These are phyloP conservation scores for Phenacoccus solenopsis DNA, from an alignment of 1,140 invertebrate genomes.

Conservation along the genomic window DNA sequence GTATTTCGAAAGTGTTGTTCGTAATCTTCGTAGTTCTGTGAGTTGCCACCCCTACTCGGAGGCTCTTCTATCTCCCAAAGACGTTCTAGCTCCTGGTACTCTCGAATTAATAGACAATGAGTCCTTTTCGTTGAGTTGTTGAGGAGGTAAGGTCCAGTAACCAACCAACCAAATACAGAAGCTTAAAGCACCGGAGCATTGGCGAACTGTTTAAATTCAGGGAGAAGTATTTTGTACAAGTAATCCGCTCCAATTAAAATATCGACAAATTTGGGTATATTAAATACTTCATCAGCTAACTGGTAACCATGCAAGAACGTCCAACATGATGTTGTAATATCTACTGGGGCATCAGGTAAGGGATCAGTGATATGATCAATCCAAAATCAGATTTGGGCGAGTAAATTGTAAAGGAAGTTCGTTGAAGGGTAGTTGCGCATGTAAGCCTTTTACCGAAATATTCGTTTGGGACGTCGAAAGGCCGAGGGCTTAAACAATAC, in stretches of 20 bases:
- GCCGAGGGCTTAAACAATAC: background rate
- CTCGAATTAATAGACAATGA: too few relatives aligned
- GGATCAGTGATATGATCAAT: background rate
- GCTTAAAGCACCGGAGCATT: background rate
- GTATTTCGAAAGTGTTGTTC: background rate
- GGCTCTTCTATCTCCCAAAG: too few relatives aligned
- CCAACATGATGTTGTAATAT: too few relatives aligned
- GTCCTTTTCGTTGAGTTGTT: too few relatives aligned
- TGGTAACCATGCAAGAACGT: background rate
- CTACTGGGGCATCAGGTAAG: background rate
- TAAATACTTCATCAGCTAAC: background rate
- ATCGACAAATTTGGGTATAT: background rate
- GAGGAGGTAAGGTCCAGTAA: background rate
- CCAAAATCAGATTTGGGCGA: background rate
- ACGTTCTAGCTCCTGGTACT: too few relatives aligned
- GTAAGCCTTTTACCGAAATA: background rate
- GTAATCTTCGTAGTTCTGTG: too few relatives aligned
- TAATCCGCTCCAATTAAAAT: background rate
- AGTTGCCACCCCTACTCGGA: too few relatives aligned
- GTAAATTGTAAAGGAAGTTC: background rate
- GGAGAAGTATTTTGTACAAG: background rate
- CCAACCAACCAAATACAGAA: background rate
- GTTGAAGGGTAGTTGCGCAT: background rate
- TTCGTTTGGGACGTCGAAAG: background rate
- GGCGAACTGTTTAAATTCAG: background rate